Base-by-base conservation (phyloP, 2,888 invertebrate genomes). In the Cantharis nigra region DNA sequence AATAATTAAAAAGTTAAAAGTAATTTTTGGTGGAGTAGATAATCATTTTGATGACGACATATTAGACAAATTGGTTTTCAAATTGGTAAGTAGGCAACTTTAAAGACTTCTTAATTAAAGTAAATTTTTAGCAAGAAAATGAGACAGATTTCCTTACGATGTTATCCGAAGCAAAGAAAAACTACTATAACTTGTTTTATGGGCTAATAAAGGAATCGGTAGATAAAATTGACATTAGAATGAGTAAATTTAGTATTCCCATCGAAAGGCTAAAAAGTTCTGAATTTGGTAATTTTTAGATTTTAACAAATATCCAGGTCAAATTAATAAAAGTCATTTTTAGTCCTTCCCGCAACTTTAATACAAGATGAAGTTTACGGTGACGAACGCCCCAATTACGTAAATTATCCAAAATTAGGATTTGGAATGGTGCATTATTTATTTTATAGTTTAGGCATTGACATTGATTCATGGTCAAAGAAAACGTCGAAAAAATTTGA, bases 381-480 rank as follows among this genome's bases (percentile, higher is more conserved):
- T 71, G 94, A 94, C 67, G 92, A 94, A 63, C 92, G 96, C 20
- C 97, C 97, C 0, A 93, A 93, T 81, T 97, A 96, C 86, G 93
- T 96, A 93, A 96, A 96, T 88, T 96, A 94, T n/a, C 49, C 49
- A 5, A 49, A 49, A 49, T 49, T 49, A 4, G 49, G 49, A 49
- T 49, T n/a, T 4, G n/a, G n/a, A 49, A 49, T 49, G n/a, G 13
- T 49, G 1, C n/a, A n/a, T n/a, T 49, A n/a, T n/a, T 7, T 49
- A 49, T 49, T 49, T 49, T 49, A 49, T n/a, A 49, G 49, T 49
- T n/a, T n/a, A n/a, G n/a, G n/a, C 9, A n/a, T 49, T n/a, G n/a
- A 49, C n/a, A 49, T 49, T 7, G 49, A 49, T 7, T n/a, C 49
- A 9, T 26, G n/a, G 33, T 33, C 65, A 10, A 67, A 67, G 13